Base-by-base conservation (phyloP, 2,888 invertebrate genomes). In the Epicampocera succincta region DNA sequence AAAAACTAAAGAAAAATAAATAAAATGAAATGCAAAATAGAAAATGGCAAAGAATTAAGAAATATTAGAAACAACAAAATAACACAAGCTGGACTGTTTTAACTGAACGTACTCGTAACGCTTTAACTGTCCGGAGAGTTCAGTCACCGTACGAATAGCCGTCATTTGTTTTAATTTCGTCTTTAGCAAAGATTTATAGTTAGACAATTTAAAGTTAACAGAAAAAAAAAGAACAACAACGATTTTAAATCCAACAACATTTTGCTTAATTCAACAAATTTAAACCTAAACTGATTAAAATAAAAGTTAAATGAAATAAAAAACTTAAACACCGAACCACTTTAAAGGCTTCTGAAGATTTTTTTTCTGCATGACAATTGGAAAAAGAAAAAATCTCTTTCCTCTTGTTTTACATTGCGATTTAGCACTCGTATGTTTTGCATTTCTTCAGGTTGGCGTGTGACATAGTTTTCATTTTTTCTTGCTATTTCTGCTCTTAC, bases 391-490 rank as follows among this genome's bases (percentile, higher is more conserved):
- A 56, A 58, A 50, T 65, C 56, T 66, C 65, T 71, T 74, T 61
- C 66, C 50, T 42, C 21, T 68, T 76, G 44, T 61, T 79, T 65
- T 75, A 40, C 61, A 65, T 40, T 73, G 46, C 12, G 61, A 77
- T 60, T 66, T 58, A 33, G 8, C 2, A 3, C 25, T 25, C 2
- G 8, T 15, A 44, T 61, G 38, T 29, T 65, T 66, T 61, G 40
- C 58, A 25, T 68, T 80, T 48, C 75, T 75, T 50, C 50, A 73
- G 54, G 73, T 65, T 83, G 80, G 84, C 85, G 84, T 85, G 84
- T 83, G 86, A 85, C 86, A 86, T 76, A 85, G 81, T 86, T 84
- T 85, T 84, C 38, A 56, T 44, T 78, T 38, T 38, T 52, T 33
- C 3, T 11, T 19, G 44, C 17, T 11, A 38, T 19, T 56, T 68